A percentile compares a stretch with the other conserved stretches of the same genome.
Evolutionary conservation across 2,888 invertebrate species (phyloP).

Genomic region (Trichogramma dendrolimi): DNA sequence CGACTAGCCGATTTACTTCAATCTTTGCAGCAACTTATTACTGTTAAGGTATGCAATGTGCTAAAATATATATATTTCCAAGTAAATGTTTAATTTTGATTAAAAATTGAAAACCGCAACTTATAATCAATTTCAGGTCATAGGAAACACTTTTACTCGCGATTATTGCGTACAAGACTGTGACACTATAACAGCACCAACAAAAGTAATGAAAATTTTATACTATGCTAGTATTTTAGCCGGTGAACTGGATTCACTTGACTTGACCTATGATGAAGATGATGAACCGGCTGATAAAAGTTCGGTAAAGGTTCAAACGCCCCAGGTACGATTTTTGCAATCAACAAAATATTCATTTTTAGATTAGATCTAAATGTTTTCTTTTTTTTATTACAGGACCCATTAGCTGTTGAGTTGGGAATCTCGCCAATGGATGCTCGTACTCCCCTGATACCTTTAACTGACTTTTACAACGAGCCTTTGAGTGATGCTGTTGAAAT

Average conservation of each 20-base stretch:
- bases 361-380: neutral
- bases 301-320: constrained; percentile 28
- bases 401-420: constrained; percentile 68
- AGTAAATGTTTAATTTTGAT: neutral
- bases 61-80: neutral
- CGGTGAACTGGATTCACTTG: constrained; percentile 69
- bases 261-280: constrained; percentile 58
- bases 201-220: constrained; percentile 84
- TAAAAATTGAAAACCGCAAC: neutral
- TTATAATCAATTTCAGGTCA: constrained; percentile 53
- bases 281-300: constrained; percentile 47
- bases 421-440: constrained; percentile 77
- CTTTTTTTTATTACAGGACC: constrained; percentile 46
- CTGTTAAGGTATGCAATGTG: constrained; percentile 58
- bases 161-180: constrained; percentile 82
- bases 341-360: constrained; percentile 15
- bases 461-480: constrained; percentile 92
- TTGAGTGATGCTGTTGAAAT: constrained; percentile 89
- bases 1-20: constrained; percentile 66
- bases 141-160: constrained; percentile 68
- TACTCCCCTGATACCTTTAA: constrained; percentile 76
- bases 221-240: constrained; percentile 86
- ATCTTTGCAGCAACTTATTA: constrained; percentile 82
- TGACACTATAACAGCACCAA: constrained; percentile 75
- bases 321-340: constrained; percentile 35